Evolutionary conservation across 2,888 invertebrate species (phyloP).

Genomic region (Cataglyphis albicans): DNA sequence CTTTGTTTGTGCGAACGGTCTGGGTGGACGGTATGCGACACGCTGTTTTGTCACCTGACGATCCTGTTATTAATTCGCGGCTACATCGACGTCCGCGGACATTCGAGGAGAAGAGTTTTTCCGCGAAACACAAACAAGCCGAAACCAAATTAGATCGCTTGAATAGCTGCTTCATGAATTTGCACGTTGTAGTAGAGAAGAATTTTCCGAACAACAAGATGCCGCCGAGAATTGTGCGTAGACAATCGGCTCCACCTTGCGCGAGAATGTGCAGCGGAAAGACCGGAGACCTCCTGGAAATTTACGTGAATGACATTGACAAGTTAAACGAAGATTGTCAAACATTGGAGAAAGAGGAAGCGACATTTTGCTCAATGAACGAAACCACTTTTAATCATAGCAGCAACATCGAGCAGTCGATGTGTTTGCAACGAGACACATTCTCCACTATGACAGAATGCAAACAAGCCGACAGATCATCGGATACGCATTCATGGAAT

Average conservation of each 20-base stretch:
- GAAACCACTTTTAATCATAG: not conserved
- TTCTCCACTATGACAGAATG: conserved; percentile 11
- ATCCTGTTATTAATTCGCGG: conserved; percentile 85
- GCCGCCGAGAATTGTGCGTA: conserved; percentile 67
- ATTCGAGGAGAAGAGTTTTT: conserved; percentile 73
- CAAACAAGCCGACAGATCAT: conserved; percentile 25
- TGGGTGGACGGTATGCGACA: conserved; percentile 92
- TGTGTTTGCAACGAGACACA: conserved; percentile 17
- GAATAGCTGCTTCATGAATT: conserved; percentile 78
- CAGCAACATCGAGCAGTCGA: not conserved
- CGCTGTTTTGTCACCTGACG: conserved; percentile 90
- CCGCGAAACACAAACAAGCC: conserved; percentile 72
- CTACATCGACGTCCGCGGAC: conserved; percentile 73
- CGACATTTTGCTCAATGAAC: conserved; percentile 2
- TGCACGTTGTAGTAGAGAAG: conserved; percentile 78
- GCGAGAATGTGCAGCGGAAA: conserved; percentile 50
- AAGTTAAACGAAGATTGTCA: conserved; percentile 12
- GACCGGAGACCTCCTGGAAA: conserved; percentile 6
- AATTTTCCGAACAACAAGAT: conserved; percentile 58
- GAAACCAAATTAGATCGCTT: conserved; percentile 74
- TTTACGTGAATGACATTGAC: not conserved
- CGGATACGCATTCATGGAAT: conserved; percentile 75
- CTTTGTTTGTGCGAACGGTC: conserved; percentile 87
- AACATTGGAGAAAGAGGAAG: conserved; percentile 7
- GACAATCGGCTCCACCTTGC: conserved; percentile 78